These are phyloP conservation scores for Verasper variegatus DNA, from an alignment of 2,113 vertebrate species.

Conservation along the genomic window DNA sequence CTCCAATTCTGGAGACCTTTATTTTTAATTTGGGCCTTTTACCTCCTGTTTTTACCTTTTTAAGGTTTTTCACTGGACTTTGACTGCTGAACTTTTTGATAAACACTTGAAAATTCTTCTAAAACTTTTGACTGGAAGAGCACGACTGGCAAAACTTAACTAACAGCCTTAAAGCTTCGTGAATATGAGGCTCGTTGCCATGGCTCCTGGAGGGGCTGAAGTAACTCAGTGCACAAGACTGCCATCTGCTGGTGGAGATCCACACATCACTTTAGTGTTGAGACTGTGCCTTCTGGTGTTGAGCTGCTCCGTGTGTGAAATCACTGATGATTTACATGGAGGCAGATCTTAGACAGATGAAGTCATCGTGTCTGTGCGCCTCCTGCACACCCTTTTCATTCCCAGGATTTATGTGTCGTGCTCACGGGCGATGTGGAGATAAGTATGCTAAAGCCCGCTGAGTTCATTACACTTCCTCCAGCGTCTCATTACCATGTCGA, in stretches of 20 bases:
- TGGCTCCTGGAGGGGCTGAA: background rate
- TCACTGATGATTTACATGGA: constrained; percentile 33
- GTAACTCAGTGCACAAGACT: constrained; percentile 38
- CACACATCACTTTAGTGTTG: background rate
- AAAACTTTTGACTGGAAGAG: no score
- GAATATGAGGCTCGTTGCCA: background rate
- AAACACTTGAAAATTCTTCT: no score
- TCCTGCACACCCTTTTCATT: constrained; percentile 3
- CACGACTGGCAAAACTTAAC: no score
- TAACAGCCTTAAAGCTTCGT: no score
- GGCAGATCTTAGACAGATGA: constrained; percentile 41
- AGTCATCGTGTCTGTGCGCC: constrained; percentile 25
- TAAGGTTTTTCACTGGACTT: no score
- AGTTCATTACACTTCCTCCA: constrained; percentile 16
- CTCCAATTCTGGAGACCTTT: no score
- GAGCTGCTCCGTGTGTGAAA: background rate
- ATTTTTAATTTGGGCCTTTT: no score
- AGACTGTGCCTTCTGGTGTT: constrained; percentile 27
- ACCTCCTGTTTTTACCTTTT: no score
- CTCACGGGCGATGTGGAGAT: constrained; percentile 13
- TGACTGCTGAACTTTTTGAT: no score
- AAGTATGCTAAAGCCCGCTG: constrained; percentile 29
- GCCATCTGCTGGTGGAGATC: constrained; percentile 65
- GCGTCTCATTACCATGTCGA: background rate
- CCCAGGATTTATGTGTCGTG: background rate